Percentiles rank a stretch among this genome's conserved stretches.
phyloP scores from a whole-genome alignment of 2,888 invertebrate genomes.

The Platycheirus albimanus region DNA sequence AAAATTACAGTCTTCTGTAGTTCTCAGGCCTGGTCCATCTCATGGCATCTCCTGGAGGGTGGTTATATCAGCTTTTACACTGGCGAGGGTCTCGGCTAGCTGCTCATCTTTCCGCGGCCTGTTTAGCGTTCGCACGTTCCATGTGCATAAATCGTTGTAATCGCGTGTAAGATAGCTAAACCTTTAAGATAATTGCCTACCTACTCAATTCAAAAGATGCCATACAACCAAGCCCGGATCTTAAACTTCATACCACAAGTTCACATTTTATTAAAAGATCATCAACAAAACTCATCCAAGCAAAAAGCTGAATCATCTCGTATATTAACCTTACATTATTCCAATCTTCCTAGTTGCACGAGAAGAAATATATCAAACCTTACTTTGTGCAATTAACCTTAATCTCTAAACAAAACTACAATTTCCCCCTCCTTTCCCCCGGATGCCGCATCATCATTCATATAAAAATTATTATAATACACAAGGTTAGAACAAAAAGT shows the following conservation, averaged over 20 bases:
- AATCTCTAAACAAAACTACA: conserved; percentile 68
- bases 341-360: conserved; percentile 67
- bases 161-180: too few relatives aligned
- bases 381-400: conserved; percentile 71
- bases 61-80: too few relatives aligned
- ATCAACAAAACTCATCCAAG: conserved; percentile 45
- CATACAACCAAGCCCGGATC: conserved; percentile 36
- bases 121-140: too few relatives aligned
- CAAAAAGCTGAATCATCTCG: conserved; percentile 56
- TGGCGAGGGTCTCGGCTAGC: too few relatives aligned
- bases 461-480: conserved; percentile 1
- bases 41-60: too few relatives aligned
- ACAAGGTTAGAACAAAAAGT: conserved; percentile 65
- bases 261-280: conserved; percentile 65
- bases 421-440: conserved; percentile 1
- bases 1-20: too few relatives aligned
- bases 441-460: conserved; percentile 15
- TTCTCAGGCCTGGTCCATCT: too few relatives aligned
- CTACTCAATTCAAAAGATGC: conserved; percentile 13
- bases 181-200: conserved; percentile 24
- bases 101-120: too few relatives aligned
- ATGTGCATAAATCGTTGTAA: too few relatives aligned
- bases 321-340: conserved; percentile 34
- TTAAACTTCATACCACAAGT: conserved; percentile 25
- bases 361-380: conserved; percentile 66